These are phyloP conservation scores for Pecten maximus DNA, from an alignment of 2,888 invertebrate species.

Conservation along the genomic window DNA sequence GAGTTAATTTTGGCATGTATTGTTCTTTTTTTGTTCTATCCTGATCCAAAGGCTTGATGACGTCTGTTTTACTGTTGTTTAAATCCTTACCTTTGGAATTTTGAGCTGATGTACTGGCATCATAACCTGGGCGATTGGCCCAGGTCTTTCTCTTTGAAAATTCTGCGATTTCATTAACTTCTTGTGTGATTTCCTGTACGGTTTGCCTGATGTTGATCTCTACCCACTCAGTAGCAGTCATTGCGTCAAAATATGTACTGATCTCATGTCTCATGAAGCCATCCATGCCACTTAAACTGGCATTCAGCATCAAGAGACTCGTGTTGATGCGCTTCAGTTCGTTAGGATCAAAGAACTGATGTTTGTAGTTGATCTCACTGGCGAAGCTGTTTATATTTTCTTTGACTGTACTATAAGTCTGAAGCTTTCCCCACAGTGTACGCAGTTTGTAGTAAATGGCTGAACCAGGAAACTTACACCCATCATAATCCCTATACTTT, in stretches of 20 bases:
- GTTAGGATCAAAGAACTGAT: conserved; percentile 59
- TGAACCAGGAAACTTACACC: conserved; percentile 83
- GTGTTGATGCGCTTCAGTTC: conserved; percentile 52
- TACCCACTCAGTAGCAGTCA: conserved; percentile 63
- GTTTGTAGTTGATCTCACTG: conserved; percentile 56
- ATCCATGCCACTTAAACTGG: conserved; percentile 38
- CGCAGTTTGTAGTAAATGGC: conserved; percentile 78
- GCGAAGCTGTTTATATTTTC: conserved; percentile 58
- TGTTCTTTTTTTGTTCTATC: neutral
- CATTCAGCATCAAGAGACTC: conserved; percentile 40
- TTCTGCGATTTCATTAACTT: neutral
- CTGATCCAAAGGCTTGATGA: neutral
- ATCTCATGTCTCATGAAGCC: conserved; percentile 49
- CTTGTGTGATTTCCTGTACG: conserved; percentile 25
- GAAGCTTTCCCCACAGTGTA: neutral
- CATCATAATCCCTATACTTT: conserved; percentile 46
- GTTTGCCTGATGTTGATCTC: conserved; percentile 39
- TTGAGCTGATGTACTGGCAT: neutral
- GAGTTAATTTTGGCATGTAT: neutral
- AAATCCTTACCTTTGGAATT: neutral
- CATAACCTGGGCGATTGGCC: neutral
- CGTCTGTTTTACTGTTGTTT: neutral
- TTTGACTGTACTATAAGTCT: neutral
- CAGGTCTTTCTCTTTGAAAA: neutral
- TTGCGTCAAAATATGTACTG: conserved; percentile 51